phyloP scores from a whole-genome alignment of 2,888 invertebrate species.

The Tetrapedia diversipes region DNA sequence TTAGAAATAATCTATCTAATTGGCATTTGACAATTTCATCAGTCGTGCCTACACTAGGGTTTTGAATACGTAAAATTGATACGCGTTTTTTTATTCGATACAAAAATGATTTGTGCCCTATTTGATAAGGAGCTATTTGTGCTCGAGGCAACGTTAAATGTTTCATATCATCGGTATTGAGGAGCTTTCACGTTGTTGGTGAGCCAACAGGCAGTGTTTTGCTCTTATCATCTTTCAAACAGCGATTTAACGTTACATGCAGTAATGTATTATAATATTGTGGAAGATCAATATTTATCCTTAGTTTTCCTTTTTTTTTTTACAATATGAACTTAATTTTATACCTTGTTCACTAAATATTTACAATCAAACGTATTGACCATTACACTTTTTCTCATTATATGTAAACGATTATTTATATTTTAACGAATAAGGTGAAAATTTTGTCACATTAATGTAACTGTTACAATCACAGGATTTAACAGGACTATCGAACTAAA shows the following conservation, averaged over 20 bases:
- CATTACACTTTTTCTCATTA: background rate
- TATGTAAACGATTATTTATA: background rate
- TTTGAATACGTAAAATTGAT: constrained; percentile 32
- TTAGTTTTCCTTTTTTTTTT: background rate
- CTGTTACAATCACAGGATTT: background rate
- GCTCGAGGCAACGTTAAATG: constrained; percentile 33
- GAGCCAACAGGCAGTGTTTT: constrained; percentile 59
- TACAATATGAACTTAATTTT: background rate
- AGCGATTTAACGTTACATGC: constrained; percentile 2
- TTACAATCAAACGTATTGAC: background rate
- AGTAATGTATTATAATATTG: background rate
- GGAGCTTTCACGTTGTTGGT: constrained; percentile 40
- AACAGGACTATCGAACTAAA: background rate
- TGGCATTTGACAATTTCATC: constrained; percentile 36
- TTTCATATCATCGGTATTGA: constrained; percentile 34
- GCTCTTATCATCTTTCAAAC: constrained; percentile 46
- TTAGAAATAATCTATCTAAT: constrained; percentile 38
- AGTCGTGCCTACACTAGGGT: constrained; percentile 40
- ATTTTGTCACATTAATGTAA: background rate
- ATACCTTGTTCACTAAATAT: background rate
- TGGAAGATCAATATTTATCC: constrained; percentile 15
- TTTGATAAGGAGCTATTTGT: constrained; percentile 45
- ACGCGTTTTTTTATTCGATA: constrained; percentile 48
- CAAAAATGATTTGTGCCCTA: constrained; percentile 57
- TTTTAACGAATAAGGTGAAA: background rate